Conservation (phyloP, 2,888 invertebrate species). For the Augiades crinisus region DNA sequence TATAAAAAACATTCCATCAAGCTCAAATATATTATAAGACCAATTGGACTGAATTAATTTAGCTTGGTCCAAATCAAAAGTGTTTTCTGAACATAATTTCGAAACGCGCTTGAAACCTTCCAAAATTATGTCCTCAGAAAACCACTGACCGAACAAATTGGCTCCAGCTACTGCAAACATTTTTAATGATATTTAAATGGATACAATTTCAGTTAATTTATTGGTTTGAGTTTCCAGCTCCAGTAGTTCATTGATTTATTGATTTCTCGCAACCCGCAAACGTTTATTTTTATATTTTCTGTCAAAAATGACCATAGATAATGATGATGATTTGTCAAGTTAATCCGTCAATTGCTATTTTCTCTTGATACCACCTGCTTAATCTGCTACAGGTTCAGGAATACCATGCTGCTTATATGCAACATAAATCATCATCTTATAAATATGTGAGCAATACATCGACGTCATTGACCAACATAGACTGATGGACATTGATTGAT, state of each 20-base stretch:
- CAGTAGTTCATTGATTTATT: not conserved
- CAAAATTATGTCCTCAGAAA: conserved; percentile 39
- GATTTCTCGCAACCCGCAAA: no score
- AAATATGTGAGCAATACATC: no score
- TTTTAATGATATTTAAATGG: conserved; percentile 26
- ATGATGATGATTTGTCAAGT: no score
- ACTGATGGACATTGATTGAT: no score
- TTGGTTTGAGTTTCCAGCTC: not conserved
- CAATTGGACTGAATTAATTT: conserved; percentile 53
- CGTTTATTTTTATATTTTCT: no score
- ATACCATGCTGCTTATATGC: no score
- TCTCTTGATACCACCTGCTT: no score
- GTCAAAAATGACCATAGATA: no score
- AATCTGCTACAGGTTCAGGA: no score
- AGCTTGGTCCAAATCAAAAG: conserved; percentile 36
- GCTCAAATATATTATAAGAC: conserved; percentile 64
- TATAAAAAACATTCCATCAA: conserved; percentile 46
- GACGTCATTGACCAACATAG: no score
- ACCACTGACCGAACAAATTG: conserved; percentile 73
- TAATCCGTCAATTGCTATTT: no score
- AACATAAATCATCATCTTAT: no score
- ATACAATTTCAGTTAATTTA: not conserved
- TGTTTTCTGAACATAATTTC: conserved; percentile 20
- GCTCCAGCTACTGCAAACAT: conserved; percentile 57
- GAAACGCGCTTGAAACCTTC: conserved; percentile 44